phyloP scores from a whole-genome alignment of 1,140 invertebrate species.

The Drosophila nannoptera region DNA sequence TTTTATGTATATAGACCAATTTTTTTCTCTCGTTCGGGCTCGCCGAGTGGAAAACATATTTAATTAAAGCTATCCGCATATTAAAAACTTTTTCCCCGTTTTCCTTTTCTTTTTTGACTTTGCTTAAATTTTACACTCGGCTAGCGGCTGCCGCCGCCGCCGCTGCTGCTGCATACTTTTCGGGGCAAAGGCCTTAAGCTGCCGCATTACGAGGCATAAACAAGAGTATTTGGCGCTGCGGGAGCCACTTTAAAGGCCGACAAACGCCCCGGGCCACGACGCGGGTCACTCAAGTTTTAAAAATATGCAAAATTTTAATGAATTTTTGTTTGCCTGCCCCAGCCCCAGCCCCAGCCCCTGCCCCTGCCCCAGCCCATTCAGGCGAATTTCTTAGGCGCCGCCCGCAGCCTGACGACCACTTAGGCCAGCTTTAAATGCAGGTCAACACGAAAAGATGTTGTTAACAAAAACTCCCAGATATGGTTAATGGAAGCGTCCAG shows the following conservation, averaged over 20 bases:
- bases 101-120: conserved; percentile 33
- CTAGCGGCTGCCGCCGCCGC: conserved; percentile 17
- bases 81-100: conserved; percentile 65
- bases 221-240: conserved; percentile 43
- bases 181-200: conserved; percentile 60
- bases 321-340: conserved; percentile 64
- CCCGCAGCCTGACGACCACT: conserved; percentile 43
- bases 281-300: conserved; percentile 71
- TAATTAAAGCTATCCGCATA: conserved; percentile 78
- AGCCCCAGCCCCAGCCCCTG: neutral
- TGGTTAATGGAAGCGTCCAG: conserved; percentile 17
- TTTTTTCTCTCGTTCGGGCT: conserved; percentile 56
- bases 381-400: conserved; percentile 30
- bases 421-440: conserved; percentile 73
- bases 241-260: conserved; percentile 59
- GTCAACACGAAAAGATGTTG: conserved; percentile 47
- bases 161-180: conserved; percentile 49
- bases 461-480: conserved; percentile 46
- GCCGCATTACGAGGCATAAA: conserved; percentile 73
- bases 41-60: conserved; percentile 75
- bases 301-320: conserved; percentile 78
- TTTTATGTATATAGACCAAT: conserved; percentile 14
- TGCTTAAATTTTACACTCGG: conserved; percentile 68
- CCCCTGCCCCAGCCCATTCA: conserved; percentile 1
- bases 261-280: conserved; percentile 56